Evolutionary conservation across 1,140 invertebrate species (phyloP), one percentile per base, ranked within the genome.

Genomic region (Panulirus ornatus): DNA sequence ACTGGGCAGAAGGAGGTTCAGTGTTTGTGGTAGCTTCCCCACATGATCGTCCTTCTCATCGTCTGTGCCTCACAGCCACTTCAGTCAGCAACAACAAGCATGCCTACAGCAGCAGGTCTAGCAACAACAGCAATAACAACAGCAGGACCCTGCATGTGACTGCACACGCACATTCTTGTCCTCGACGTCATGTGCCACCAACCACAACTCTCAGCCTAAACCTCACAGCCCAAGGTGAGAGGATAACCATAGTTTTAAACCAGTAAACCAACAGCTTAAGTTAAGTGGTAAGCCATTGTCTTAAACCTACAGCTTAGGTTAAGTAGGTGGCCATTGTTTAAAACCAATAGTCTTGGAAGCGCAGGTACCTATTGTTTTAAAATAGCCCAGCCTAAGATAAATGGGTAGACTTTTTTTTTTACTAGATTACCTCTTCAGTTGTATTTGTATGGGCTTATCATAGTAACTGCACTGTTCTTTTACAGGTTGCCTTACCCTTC

Each of bases 161-260:
- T 19, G 88, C 91, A n/a, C 91, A 92, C 40, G 91, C 91, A 27
- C 91, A 92, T 79, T 92, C 91, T 0, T 91, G 88, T 22, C 91
- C 88, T 16, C 84, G 91, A n/a, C 88, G 70, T 14, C 84, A 90
- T 8, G 91, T 92, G 1, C 91, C 91, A 22, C 88, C 84, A 19
- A 92, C 88, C 36, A 90, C 84, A 6, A 78, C 85, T 14, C 84
- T 92, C n/a, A 92, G 84, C 78, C 66, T 92, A 27, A 92, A 90
- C 54, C 76, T 92, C 16, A 92, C 91, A 22, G 84, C 88, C 6
- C 88, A 92, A 47, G 78, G 91, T 92, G 40, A 84, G 91, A 54
- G 1, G 8, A 1, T 1, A 22, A 19, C 22, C 51, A 0, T 2
- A 5, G 44, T 30, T 66, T 22, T 3, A 16, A n/a, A n/a, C 30